Conservation (phyloP, 2,888 invertebrate species). For the Fabriciana adippe region DNA sequence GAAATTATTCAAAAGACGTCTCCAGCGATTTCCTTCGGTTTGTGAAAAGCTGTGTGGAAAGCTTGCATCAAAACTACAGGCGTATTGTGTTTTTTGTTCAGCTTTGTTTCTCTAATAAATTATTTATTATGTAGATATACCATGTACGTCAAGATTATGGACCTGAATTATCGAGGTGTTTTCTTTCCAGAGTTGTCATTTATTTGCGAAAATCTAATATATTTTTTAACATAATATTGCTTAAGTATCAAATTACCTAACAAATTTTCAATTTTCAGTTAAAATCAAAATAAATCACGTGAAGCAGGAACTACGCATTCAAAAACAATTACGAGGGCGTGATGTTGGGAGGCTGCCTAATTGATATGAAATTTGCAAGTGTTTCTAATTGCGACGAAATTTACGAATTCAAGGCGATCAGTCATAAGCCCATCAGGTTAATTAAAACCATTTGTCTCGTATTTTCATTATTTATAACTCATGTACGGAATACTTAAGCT, state of each 20-base stretch:
- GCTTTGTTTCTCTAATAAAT: constrained; percentile 40
- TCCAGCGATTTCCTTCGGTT: constrained; percentile 76
- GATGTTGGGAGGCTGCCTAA: constrained; percentile 79
- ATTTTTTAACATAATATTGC: not conserved
- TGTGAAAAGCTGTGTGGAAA: constrained; percentile 57
- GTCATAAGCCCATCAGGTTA: constrained; percentile 79
- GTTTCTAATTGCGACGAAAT: constrained; percentile 79
- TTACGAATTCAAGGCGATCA: constrained; percentile 75
- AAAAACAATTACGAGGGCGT: constrained; percentile 79
- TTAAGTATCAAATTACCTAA: constrained; percentile 11
- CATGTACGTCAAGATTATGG: not conserved
- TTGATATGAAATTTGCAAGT: constrained; percentile 82
- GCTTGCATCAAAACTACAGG: constrained; percentile 49
- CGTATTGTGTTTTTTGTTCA: constrained; percentile 48
- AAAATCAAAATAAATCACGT: constrained; percentile 65
- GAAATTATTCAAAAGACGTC: constrained; percentile 79
- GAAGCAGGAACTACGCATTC: constrained; percentile 73
- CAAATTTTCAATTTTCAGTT: constrained; percentile 20
- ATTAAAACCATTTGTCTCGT: constrained; percentile 79
- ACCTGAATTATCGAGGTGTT: no score
- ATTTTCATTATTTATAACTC: constrained; percentile 56
- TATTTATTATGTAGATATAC: not conserved
- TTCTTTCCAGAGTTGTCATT: not conserved
- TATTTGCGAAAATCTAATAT: not conserved
- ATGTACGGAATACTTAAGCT: constrained; percentile 41